These are phyloP conservation scores for Pangasius larnaudii DNA, from an alignment of 2,797 vertebrate genomes.

Conservation along the genomic window DNA sequence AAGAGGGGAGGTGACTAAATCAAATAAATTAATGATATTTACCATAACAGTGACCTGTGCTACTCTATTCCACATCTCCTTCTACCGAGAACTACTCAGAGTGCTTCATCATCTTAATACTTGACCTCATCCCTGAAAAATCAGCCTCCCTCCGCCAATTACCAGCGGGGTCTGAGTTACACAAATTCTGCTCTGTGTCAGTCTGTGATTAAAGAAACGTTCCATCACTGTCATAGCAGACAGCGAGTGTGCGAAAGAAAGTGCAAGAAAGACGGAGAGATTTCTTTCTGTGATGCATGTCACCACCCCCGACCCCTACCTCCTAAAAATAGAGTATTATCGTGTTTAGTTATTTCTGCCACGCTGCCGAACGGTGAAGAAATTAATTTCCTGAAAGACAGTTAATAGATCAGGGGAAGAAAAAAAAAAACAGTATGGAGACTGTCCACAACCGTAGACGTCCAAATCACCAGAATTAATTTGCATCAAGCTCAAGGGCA, in stretches of 20 bases:
- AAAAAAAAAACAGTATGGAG: slow-evolving; percentile 51
- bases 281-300: slow-evolving; percentile 27
- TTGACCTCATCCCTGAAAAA: slow-evolving; percentile 42
- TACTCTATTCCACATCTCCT: slow-evolving; percentile 45
- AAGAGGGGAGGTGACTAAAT: slow-evolving; percentile 49
- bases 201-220: slow-evolving; percentile 50
- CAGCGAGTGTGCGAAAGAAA: not conserved
- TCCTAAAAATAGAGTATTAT: slow-evolving; percentile 52
- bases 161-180: slow-evolving; percentile 42
- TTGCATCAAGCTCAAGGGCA: slow-evolving; percentile 61
- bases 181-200: slow-evolving; percentile 29
- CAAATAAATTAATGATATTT: slow-evolving; percentile 65
- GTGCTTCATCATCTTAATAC: slow-evolving; percentile 28
- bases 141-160: slow-evolving; percentile 48
- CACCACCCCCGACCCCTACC: slow-evolving; percentile 40
- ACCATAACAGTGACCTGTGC: slow-evolving; percentile 51
- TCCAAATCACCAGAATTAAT: slow-evolving; percentile 64
- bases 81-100: not conserved
- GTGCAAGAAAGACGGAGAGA: not conserved
- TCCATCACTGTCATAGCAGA: not conserved
- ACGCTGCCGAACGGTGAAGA: slow-evolving; percentile 55
- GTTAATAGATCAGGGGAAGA: slow-evolving; percentile 18
- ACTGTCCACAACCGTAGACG: slow-evolving; percentile 56
- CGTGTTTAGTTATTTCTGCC: slow-evolving; percentile 63
- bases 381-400: slow-evolving; percentile 67